These are phyloP conservation scores for Athetis lepigone DNA, from an alignment of 2,888 invertebrate genomes.

Conservation along the genomic window DNA sequence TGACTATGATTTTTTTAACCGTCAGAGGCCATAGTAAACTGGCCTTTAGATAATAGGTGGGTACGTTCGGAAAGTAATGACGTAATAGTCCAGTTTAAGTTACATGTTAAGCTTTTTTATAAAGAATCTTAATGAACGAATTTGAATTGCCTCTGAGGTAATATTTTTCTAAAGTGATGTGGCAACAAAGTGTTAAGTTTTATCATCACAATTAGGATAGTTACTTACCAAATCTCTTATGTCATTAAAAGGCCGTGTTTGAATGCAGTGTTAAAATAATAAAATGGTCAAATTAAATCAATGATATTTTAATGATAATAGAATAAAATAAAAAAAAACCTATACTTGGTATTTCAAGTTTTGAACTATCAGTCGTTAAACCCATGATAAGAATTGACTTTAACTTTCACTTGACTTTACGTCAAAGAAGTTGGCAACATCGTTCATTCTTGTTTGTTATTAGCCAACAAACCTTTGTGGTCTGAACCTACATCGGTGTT, in stretches of 20 bases:
- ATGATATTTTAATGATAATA: too few species aligned
- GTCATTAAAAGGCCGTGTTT: background rate
- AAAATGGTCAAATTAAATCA: background rate
- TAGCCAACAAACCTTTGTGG: conserved; percentile 13
- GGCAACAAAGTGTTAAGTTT: conserved; percentile 32
- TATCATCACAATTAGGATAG: conserved; percentile 17
- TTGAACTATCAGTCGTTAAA: background rate
- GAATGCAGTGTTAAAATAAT: background rate
- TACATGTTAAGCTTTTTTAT: conserved; percentile 50
- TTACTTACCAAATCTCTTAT: background rate
- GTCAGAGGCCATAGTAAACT: conserved; percentile 42
- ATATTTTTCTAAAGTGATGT: conserved; percentile 30
- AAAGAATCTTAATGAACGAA: conserved; percentile 52
- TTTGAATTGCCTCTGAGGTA: conserved; percentile 45
- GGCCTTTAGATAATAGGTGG: conserved; percentile 55
- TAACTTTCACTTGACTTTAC: too few species aligned
- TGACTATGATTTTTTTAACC: conserved; percentile 44
- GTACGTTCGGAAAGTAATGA: conserved; percentile 56
- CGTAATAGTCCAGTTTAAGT: conserved; percentile 60
- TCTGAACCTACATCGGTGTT: conserved; percentile 33
- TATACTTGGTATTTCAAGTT: too few species aligned
- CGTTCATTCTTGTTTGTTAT: background rate
- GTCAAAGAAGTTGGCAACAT: background rate
- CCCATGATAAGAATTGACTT: background rate
- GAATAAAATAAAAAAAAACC: too few species aligned